Percentiles rank a stretch among this genome's conserved stretches.
Conservation (phyloP, 2,797 vertebrate genomes). For the Acomys russatus region DNA sequence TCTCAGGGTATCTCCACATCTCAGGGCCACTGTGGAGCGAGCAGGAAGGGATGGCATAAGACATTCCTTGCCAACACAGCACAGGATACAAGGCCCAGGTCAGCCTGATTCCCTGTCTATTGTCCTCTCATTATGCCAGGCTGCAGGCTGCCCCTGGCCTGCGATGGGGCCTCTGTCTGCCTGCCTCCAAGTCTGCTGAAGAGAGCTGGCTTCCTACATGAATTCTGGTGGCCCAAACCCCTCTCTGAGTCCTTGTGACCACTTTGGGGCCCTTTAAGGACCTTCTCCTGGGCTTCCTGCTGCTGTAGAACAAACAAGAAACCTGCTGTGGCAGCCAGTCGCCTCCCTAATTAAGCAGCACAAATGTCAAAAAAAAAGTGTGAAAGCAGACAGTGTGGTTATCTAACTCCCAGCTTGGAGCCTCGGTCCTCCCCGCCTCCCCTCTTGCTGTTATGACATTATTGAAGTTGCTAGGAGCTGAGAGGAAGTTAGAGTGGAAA, state of each 20-base stretch:
- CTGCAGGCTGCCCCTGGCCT: fast-evolving
- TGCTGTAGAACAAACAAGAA: constrained; percentile 30
- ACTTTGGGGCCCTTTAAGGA: not conserved
- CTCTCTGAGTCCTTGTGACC: constrained; percentile 19
- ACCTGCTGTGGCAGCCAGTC: not conserved
- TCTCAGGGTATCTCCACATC: fast-evolving
- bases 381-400: not conserved
- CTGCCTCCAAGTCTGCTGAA: fast-evolving
- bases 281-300: constrained; percentile 6
- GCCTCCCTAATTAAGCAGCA: constrained; percentile 25
- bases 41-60: not conserved
- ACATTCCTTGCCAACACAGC: not conserved
- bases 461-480: not conserved
- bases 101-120: fast-evolving
- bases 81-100: not conserved
- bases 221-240: not conserved
- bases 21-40: not conserved
- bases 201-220: not conserved
- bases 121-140: not conserved
- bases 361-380: constrained; percentile 36
- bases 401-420: not conserved
- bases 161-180: fast-evolving
- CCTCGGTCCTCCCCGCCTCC: not conserved
- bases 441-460: not conserved
- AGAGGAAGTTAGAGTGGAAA: not conserved